Conservation (phyloP, 2,797 vertebrate species). For the Xenopus petersii region DNA sequence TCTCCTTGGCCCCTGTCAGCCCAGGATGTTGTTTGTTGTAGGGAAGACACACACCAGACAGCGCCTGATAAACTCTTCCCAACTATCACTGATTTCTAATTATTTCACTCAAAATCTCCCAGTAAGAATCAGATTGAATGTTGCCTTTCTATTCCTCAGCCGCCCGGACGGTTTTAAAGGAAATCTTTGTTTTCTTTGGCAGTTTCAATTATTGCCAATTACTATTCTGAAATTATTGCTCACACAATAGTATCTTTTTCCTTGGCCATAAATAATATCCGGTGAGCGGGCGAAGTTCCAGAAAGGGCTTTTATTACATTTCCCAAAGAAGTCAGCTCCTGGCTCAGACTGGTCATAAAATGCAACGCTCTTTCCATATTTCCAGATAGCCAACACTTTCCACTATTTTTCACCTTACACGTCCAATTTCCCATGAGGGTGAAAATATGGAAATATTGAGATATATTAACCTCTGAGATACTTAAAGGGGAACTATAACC, state of each 20-base stretch:
- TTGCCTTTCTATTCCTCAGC: slow-evolving; percentile 21
- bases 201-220: slow-evolving; percentile 39
- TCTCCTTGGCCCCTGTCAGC: slow-evolving; percentile 1
- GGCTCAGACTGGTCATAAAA: slow-evolving; percentile 18
- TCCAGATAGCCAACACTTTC: not conserved
- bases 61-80: slow-evolving; percentile 8
- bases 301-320: slow-evolving; percentile 26
- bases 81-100: slow-evolving; percentile 9
- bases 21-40: not conserved
- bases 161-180: slow-evolving; percentile 28
- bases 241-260: slow-evolving; percentile 44
- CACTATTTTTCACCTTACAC: not conserved
- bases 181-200: slow-evolving; percentile 46
- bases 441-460: not conserved
- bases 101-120: slow-evolving; percentile 4
- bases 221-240: slow-evolving; percentile 38
- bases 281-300: slow-evolving; percentile 25
- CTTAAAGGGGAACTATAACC: too few relatives aligned
- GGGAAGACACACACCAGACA: slow-evolving; percentile 4
- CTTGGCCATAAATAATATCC: slow-evolving; percentile 41
- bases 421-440: slow-evolving; percentile 5
- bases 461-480: too few relatives aligned
- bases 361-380: slow-evolving; percentile 6
- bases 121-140: slow-evolving; percentile 28
- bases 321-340: slow-evolving; percentile 17